A percentile compares a stretch with the other conserved stretches of the same genome.
These are phyloP conservation scores for Sylvicola fuscatus DNA, from an alignment of 2,888 invertebrate genomes.

Conservation along the genomic window DNA sequence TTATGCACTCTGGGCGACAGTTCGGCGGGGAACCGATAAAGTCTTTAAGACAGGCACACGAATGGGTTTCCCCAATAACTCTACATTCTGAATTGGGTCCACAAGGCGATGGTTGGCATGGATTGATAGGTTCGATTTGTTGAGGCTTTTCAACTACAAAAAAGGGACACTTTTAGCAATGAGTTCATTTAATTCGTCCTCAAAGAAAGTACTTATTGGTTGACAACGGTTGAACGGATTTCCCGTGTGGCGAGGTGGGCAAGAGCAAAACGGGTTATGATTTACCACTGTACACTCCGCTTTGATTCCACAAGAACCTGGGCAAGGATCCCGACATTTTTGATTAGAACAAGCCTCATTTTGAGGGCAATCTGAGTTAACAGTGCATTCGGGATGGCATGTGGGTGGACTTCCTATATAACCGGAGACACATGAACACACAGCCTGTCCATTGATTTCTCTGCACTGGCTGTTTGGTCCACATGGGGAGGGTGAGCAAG, in stretches of 20 bases:
- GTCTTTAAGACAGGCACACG: slow-evolving; percentile 35
- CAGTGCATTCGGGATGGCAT: slow-evolving; percentile 51
- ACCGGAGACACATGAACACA: slow-evolving; percentile 44
- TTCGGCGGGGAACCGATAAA: slow-evolving; percentile 45
- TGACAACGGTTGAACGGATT: slow-evolving; percentile 44
- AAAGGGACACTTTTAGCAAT: neutral
- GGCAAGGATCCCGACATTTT: slow-evolving; percentile 51
- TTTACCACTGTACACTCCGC: slow-evolving; percentile 57
- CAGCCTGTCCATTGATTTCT: slow-evolving; percentile 39
- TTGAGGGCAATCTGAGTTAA: slow-evolving; percentile 49
- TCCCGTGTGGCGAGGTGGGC: slow-evolving; percentile 38
- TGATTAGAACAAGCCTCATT: slow-evolving; percentile 49
- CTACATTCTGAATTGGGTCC: slow-evolving; percentile 40
- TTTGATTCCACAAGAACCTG: slow-evolving; percentile 47
- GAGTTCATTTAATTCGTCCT: slow-evolving; percentile 1
- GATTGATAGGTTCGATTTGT: slow-evolving; percentile 22
- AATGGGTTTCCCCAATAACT: slow-evolving; percentile 30
- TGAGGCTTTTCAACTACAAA: slow-evolving; percentile 21
- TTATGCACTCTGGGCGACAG: slow-evolving; percentile 44
- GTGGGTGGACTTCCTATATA: slow-evolving; percentile 42
- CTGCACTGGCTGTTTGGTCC: slow-evolving; percentile 42
- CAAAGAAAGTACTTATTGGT: slow-evolving; percentile 23
- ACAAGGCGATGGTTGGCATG: slow-evolving; percentile 46
- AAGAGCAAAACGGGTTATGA: slow-evolving; percentile 53
- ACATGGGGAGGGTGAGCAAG: slow-evolving; percentile 41